A percentile compares a stretch with the other conserved stretches of the same genome.
phyloP scores from a whole-genome alignment of 2,888 invertebrate genomes.

The Mythimna ferrago region DNA sequence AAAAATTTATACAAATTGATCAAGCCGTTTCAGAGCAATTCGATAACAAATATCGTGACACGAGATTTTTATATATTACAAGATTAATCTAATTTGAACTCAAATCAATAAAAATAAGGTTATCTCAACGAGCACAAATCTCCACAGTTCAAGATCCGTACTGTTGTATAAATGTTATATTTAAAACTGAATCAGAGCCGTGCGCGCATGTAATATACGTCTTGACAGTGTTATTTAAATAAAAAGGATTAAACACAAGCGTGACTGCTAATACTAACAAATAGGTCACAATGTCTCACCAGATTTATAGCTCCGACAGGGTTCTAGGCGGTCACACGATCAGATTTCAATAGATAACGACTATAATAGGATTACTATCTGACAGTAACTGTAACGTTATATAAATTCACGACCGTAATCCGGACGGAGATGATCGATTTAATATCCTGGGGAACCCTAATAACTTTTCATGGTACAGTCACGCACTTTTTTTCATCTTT shows the following conservation, averaged over 20 bases:
- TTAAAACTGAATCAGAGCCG: conserved; percentile 42
- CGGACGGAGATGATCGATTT: conserved; percentile 56
- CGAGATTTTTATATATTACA: no score
- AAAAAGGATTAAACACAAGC: conserved; percentile 61
- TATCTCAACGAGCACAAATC: conserved; percentile 6
- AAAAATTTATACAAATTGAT: no score
- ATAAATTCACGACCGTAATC: conserved; percentile 69
- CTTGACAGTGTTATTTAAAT: conserved; percentile 58
- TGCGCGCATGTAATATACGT: conserved; percentile 23
- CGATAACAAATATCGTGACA: no score
- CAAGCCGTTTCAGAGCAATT: no score
- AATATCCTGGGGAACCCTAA: conserved; percentile 57
- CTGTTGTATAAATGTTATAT: conserved; percentile 24
- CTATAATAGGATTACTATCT: conserved; percentile 72
- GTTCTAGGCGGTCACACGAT: conserved; percentile 65
- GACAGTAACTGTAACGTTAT: conserved; percentile 68
- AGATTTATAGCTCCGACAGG: conserved; percentile 61
- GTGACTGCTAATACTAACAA: conserved; percentile 61
- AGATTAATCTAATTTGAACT: conserved; percentile 15
- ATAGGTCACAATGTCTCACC: conserved; percentile 62
- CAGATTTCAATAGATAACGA: conserved; percentile 71
- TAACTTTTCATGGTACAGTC: conserved; percentile 46
- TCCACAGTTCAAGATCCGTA: conserved; percentile 25
- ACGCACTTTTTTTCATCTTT: conserved; percentile 23
- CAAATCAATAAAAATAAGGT: conserved; percentile 26